These are phyloP conservation scores for Sphaerodactylus townsendi DNA, from an alignment of 2,113 vertebrate genomes.

Conservation along the genomic window DNA sequence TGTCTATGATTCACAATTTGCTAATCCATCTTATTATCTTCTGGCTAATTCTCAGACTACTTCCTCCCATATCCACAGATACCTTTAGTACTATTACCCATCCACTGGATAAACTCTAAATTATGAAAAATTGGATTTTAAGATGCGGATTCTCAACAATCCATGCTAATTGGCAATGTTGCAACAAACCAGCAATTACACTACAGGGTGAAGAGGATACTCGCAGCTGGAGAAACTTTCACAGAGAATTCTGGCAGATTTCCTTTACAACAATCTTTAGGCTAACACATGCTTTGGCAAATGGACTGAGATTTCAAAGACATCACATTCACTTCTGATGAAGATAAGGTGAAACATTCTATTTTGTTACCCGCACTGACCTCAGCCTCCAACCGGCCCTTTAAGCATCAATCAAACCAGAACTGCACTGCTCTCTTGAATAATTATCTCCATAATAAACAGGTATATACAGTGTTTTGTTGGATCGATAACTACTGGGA, in stretches of 20 bases:
- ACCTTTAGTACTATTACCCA: background rate
- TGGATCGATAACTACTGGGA: constrained; percentile 9
- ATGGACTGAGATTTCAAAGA: constrained; percentile 45
- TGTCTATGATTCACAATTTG: constrained; percentile 28
- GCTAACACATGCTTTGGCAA: constrained; percentile 29
- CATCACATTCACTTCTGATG: constrained; percentile 26
- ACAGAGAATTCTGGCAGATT: constrained; percentile 39
- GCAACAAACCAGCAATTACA: background rate
- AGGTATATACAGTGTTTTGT: constrained; percentile 5
- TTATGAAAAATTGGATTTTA: constrained; percentile 37
- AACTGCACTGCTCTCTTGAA: constrained; percentile 42
- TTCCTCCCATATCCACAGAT: background rate
- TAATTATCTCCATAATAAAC: constrained; percentile 54
- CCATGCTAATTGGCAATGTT: constrained; percentile 23
- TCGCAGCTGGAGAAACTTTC: background rate
- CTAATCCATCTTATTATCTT: constrained; percentile 10
- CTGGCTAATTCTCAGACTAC: background rate
- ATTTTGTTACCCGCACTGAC: constrained; percentile 26
- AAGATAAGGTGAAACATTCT: constrained; percentile 32
- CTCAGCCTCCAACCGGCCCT: constrained; percentile 23
- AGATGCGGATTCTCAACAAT: constrained; percentile 29
- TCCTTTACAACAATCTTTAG: background rate
- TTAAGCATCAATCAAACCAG: constrained; percentile 29
- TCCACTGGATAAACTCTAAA: background rate
- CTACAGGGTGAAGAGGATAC: background rate